A percentile compares a stretch with the other conserved stretches of the same genome.
Conservation (phyloP, 1,140 invertebrate genomes). For the Drosophila ogumai region DNA sequence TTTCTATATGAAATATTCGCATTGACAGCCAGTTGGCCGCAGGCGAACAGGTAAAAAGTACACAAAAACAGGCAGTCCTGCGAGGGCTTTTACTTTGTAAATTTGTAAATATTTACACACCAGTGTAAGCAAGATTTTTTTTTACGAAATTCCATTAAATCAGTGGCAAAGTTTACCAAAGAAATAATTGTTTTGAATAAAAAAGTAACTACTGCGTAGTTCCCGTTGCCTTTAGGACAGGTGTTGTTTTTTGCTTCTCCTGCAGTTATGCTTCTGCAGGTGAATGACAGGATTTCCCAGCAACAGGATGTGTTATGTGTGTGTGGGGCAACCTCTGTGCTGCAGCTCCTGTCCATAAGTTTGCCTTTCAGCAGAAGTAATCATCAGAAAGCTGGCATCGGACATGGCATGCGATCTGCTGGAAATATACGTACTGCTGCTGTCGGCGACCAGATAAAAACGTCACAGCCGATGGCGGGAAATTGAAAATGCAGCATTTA, state of each 20-base stretch:
- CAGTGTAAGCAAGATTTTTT: constrained; percentile 24
- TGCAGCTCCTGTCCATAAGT: constrained; percentile 33
- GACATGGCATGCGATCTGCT: constrained; percentile 50
- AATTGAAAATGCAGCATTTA: constrained; percentile 29
- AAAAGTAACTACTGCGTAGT: not conserved
- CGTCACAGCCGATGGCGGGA: constrained; percentile 45
- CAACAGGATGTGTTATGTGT: constrained; percentile 14
- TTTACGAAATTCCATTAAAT: constrained; percentile 27
- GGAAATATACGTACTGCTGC: constrained; percentile 21
- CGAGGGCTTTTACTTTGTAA: constrained; percentile 30
- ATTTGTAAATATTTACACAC: constrained; percentile 28
- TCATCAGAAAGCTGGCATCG: constrained; percentile 50
- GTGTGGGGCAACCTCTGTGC: not conserved
- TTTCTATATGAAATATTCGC: constrained; percentile 64
- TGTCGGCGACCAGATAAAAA: constrained; percentile 56
- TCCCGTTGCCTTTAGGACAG: constrained; percentile 7
- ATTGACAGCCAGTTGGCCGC: constrained; percentile 59
- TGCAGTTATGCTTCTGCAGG: constrained; percentile 1
- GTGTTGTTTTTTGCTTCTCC: not conserved
- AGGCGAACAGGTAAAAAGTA: constrained; percentile 29
- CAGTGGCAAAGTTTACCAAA: constrained; percentile 21
- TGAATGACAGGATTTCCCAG: not conserved
- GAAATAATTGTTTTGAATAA: constrained; percentile 12
- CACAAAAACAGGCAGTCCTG: constrained; percentile 3
- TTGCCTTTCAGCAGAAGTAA: constrained; percentile 47